Evolutionary conservation across 2,113 vertebrate species (phyloP), one percentile per base, ranked within the genome.

Genomic region (Plestiodon gilberti): DNA sequence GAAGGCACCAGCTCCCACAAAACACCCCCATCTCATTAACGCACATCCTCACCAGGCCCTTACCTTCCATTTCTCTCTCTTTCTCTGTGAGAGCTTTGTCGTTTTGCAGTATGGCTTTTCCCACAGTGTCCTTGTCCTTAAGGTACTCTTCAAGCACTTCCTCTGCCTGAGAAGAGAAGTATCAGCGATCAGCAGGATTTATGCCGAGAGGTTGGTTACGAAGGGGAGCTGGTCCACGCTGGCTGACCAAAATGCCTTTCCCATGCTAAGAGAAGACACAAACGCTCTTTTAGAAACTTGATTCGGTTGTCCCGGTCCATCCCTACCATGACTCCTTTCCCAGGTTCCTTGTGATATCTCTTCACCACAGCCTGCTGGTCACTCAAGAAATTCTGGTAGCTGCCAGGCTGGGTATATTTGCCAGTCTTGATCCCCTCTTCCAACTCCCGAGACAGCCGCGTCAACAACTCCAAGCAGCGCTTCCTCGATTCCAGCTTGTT

Each of bases 281-380:
- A 55, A 55, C 52, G 13, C 52, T 13, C 52, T 55, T 55, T 55
- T 55, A 13, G 52, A 55, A 25, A 25, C 73, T 10, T 62, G 35
- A 70, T 5, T 25, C 23, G 10, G 20, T 48, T 3, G 52, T 23
- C 48, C 67, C 1, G 10, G 6, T 20, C 18, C 43, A 65, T 75
- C 64, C 85, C 90, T 48, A 95, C 95, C 92, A 82, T 82, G 18
- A 94, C 78, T 43, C 95, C 95, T 70, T 95, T 96, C 4, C 88
- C 83, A 1, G 91, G 73, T 28, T 62, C 57, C 1, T 25, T 80
- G 22, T 85, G 78, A 76, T 91, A 96, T 43, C 87, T 11, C 17
- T 43, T 61, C 62, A 93, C 33, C 25, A 95, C 13, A 4, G 2
- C 6, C 7, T 93, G 84, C 35, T 82, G 62, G 62, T 93, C 89